Conservation (phyloP, 2,888 invertebrate genomes). For the Cheiracanthium punctorium region DNA sequence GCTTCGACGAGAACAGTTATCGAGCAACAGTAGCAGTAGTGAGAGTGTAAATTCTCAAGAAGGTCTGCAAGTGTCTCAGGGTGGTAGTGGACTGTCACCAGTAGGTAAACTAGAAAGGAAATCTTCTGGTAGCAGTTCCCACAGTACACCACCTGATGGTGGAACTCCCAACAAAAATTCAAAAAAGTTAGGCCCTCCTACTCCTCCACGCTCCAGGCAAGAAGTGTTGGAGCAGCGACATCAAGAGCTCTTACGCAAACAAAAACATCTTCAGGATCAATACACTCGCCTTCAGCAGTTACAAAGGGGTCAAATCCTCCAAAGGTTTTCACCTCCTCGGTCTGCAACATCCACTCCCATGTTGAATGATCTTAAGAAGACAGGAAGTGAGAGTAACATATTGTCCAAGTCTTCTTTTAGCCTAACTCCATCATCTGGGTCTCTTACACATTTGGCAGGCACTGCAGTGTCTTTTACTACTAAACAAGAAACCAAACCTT, state of each 20-base stretch:
- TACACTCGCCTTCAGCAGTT: constrained; percentile 91
- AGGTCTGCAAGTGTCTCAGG: constrained; percentile 77
- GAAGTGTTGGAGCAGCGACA: constrained; percentile 86
- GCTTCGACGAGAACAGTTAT: constrained; percentile 76
- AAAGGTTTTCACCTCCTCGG: constrained; percentile 78
- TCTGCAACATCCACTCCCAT: constrained; percentile 75
- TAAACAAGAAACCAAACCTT: constrained; percentile 38
- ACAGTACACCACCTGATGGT: constrained; percentile 31
- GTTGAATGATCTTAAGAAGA: constrained; percentile 83
- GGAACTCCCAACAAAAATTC: constrained; percentile 38
- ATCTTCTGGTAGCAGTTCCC: constrained; percentile 35
- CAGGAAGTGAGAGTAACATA: constrained; percentile 91
- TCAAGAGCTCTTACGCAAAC: constrained; percentile 90
- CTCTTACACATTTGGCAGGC: constrained; percentile 81
- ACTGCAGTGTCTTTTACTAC: constrained; percentile 45
- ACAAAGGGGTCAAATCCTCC: constrained; percentile 80
- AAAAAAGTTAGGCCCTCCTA: constrained; percentile 63
- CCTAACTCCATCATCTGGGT: constrained; percentile 80
- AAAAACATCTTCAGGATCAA: constrained; percentile 91
- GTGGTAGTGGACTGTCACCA: constrained; percentile 44
- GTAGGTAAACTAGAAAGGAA: constrained; percentile 55
- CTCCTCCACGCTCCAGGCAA: constrained; percentile 73
- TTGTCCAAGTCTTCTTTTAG: constrained; percentile 88
- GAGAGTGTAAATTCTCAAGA: constrained; percentile 86
- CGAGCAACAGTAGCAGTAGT: constrained; percentile 84